Conservation (phyloP, 2,888 invertebrate genomes). For the Chorisops tibialis region DNA sequence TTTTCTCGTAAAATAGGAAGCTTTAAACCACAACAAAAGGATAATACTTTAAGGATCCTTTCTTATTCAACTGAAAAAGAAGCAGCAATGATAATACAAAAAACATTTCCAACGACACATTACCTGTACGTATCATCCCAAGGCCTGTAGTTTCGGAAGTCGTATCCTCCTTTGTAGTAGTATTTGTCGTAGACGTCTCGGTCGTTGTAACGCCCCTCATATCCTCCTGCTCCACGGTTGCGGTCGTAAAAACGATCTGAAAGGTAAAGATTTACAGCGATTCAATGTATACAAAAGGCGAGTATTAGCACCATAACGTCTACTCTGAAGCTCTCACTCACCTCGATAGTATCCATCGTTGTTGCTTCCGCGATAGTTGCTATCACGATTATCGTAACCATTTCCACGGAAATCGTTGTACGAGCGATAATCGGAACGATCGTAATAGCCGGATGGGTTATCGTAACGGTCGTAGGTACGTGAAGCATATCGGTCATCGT, state of each 20-base stretch:
- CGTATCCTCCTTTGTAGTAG: slow-evolving; percentile 43
- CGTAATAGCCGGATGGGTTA: slow-evolving; percentile 28
- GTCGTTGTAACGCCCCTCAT: slow-evolving; percentile 43
- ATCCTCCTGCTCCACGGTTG: slow-evolving; percentile 39
- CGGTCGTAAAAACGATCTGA: slow-evolving; percentile 48
- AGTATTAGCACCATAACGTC: not conserved
- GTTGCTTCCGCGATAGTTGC: slow-evolving; percentile 40
- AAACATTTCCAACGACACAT: slow-evolving; percentile 32
- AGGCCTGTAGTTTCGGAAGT: slow-evolving; percentile 50
- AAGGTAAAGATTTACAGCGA: not conserved
- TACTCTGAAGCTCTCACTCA: slow-evolving; percentile 24
- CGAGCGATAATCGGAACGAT: not conserved
- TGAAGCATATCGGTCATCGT: slow-evolving; percentile 32
- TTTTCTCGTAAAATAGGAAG: too few relatives aligned
- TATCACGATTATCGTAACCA: slow-evolving; percentile 48
- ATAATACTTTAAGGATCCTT: too few relatives aligned
- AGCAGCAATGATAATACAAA: not conserved
- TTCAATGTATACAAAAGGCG: not conserved
- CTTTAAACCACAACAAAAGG: too few relatives aligned
- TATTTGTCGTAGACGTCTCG: slow-evolving; percentile 47
- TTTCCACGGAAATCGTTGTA: slow-evolving; percentile 39
- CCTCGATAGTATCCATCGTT: slow-evolving; percentile 40
- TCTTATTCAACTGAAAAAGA: too few relatives aligned
- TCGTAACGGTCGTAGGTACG: slow-evolving; percentile 36
- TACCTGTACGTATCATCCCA: slow-evolving; percentile 53